Conservation (phyloP, 2,797 vertebrate genomes). For the Coracias cyanogaster region DNA sequence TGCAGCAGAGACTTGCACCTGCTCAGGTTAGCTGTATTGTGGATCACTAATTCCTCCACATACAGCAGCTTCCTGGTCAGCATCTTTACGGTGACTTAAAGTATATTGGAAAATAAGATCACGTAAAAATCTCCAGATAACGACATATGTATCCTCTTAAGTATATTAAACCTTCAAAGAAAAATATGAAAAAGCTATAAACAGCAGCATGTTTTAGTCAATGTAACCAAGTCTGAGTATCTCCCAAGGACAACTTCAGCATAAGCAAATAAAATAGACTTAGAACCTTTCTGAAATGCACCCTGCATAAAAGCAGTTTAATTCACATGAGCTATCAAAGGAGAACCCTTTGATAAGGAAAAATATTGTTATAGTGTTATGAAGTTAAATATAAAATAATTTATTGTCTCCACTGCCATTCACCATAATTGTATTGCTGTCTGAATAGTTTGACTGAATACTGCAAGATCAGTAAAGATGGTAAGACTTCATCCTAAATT, state of each 20-base stretch:
- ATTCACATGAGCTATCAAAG: background rate
- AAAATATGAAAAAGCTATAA: background rate
- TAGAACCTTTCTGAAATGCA: background rate
- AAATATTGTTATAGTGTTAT: background rate
- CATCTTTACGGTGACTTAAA: background rate
- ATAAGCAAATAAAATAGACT: background rate
- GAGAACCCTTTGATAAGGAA: background rate
- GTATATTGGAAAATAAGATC: background rate
- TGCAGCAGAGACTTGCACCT: background rate
- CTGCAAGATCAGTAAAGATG: background rate
- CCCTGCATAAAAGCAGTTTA: background rate
- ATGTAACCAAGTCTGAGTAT: background rate
- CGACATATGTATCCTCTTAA: background rate
- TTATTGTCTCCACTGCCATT: background rate
- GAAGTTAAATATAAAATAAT: background rate
- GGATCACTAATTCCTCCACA: background rate
- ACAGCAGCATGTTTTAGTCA: background rate
- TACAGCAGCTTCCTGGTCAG: background rate
- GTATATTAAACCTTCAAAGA: background rate
- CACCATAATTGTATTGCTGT: background rate
- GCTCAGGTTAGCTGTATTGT: background rate
- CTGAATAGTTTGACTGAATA: background rate
- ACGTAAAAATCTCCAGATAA: background rate
- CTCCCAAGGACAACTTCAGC: background rate
- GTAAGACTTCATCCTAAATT: background rate